These are phyloP conservation scores for Sesamia inferens DNA, from an alignment of 2,888 invertebrate genomes.

Conservation along the genomic window DNA sequence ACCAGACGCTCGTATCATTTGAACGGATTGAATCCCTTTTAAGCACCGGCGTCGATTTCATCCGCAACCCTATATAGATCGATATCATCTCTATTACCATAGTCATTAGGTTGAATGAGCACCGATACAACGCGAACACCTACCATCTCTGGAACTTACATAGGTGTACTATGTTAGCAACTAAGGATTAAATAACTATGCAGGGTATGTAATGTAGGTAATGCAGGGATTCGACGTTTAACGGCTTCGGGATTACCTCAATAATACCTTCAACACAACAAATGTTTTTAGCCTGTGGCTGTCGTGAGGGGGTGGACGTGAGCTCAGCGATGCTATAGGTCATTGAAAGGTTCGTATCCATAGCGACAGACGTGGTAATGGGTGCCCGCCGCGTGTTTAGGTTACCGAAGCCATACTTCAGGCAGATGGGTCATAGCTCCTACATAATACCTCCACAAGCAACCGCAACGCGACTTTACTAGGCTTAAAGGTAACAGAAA, in stretches of 20 bases:
- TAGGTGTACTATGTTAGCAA: conserved; percentile 77
- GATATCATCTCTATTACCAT: conserved; percentile 80
- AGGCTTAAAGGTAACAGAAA: conserved; percentile 72
- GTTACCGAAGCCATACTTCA: conserved; percentile 81
- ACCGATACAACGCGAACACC: conserved; percentile 68
- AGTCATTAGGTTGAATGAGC: conserved; percentile 78
- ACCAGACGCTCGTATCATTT: conserved; percentile 79
- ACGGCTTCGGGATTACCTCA: conserved; percentile 89
- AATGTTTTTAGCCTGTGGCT: conserved; percentile 85
- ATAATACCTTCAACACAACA: conserved; percentile 87
- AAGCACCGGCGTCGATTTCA: conserved; percentile 81
- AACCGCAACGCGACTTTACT: conserved; percentile 78
- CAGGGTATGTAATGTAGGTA: conserved; percentile 87
- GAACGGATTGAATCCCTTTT: conserved; percentile 83
- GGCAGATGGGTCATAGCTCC: conserved; percentile 77
- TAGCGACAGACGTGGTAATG: conserved; percentile 68
- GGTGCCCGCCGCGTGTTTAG: conserved; percentile 69
- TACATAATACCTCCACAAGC: conserved; percentile 75
- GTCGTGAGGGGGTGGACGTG: conserved; percentile 64
- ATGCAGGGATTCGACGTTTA: conserved; percentile 87
- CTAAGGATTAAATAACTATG: conserved; percentile 87
- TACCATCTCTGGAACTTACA: conserved; percentile 70
- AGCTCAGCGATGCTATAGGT: conserved; percentile 66
- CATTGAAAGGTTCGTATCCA: conserved; percentile 69
- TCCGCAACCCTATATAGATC: conserved; percentile 69